Percentiles rank a stretch among this genome's conserved stretches.
These are phyloP conservation scores for Macrotrachela quadricornifera DNA, from an alignment of 1,140 invertebrate species.

Conservation along the genomic window DNA sequence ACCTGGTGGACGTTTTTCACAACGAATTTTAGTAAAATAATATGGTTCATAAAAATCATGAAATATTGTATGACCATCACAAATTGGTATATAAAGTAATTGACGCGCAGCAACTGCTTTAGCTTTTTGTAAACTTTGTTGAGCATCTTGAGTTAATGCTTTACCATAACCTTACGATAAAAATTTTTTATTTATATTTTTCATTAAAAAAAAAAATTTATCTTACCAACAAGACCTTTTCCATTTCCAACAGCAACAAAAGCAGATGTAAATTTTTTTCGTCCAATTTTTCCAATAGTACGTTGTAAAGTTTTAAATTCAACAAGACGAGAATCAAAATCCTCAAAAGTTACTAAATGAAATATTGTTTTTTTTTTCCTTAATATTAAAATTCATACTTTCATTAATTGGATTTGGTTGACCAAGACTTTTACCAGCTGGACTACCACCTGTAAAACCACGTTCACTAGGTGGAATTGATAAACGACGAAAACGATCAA, in stretches of 20 bases:
- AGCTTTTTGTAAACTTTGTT: constrained; percentile 29
- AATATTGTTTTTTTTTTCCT: too few species aligned
- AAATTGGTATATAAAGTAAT: constrained; percentile 57
- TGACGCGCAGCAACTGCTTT: constrained; percentile 65
- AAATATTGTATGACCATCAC: constrained; percentile 49
- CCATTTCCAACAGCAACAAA: constrained; percentile 65
- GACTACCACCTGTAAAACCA: constrained; percentile 60
- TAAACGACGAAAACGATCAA: constrained; percentile 36
- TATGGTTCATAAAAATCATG: constrained; percentile 7
- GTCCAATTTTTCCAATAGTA: constrained; percentile 1
- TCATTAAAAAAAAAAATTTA: too few species aligned
- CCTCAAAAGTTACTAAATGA: constrained; percentile 50
- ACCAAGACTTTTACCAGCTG: constrained; percentile 61
- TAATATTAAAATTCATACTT: constrained; percentile 11
- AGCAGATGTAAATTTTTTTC: constrained; percentile 3
- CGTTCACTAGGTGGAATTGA: constrained; percentile 55
- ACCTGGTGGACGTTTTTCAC: constrained; percentile 32
- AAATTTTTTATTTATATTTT: too few species aligned
- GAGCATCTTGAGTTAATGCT: constrained; percentile 15
- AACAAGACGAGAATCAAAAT: constrained; percentile 64
- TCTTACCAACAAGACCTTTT: constrained; percentile 50
- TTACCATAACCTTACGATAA: constrained; percentile 14
- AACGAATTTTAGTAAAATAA: constrained; percentile 7
- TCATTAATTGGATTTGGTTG: constrained; percentile 55
- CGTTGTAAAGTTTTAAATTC: constrained; percentile 29